Percentiles rank a stretch among this genome's conserved stretches.
Evolutionary conservation across 1,140 invertebrate genomes (phyloP).

Genomic region (Platyscapa corneri): DNA sequence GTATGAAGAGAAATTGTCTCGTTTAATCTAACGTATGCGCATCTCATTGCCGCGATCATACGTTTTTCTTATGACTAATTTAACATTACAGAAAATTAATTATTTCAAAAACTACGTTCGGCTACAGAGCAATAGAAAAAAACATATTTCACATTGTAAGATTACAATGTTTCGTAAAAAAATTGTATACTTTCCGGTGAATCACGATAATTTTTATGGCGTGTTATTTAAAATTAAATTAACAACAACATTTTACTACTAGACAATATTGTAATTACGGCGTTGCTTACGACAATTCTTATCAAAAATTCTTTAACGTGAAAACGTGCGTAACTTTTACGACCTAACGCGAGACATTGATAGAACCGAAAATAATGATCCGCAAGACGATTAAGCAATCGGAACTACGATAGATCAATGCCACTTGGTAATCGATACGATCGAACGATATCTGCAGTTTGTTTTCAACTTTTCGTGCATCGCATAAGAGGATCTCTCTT

Average conservation of each 20-base stretch:
- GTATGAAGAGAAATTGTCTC: neutral
- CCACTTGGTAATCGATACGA: neutral
- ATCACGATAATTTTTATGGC: neutral
- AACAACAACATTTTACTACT: neutral
- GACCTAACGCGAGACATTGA: neutral
- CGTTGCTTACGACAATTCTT: neutral
- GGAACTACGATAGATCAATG: neutral
- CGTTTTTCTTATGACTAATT: too few relatives aligned
- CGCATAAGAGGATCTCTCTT: neutral
- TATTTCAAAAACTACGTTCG: neutral
- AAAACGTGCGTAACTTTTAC: neutral
- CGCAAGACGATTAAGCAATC: neutral
- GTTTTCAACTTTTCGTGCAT: neutral
- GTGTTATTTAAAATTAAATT: neutral
- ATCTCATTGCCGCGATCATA: too few relatives aligned
- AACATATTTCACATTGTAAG: neutral
- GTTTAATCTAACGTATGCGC: neutral
- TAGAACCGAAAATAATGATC: neutral
- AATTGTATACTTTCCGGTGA: neutral
- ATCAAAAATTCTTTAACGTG: neutral
- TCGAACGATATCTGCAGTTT: neutral
- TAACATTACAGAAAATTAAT: neutral
- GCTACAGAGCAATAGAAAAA: neutral
- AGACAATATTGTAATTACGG: neutral
- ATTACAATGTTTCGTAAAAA: neutral